Evolutionary conservation across 2,888 invertebrate genomes (phyloP).

Genomic region (Gortyna flavago): DNA sequence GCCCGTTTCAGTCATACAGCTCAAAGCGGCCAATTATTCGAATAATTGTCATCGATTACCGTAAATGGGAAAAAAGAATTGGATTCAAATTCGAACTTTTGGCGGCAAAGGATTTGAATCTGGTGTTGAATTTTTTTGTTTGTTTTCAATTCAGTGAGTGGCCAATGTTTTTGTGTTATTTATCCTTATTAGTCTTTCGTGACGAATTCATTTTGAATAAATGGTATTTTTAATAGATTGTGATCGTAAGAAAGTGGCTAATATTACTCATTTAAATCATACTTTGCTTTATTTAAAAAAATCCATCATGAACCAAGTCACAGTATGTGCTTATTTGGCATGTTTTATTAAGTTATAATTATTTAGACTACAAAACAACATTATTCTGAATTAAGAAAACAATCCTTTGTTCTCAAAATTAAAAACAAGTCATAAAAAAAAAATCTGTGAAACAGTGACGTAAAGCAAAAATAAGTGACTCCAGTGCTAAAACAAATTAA

Average conservation of each 20-base stretch:
- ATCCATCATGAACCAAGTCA: fast-evolving
- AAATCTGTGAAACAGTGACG: neutral
- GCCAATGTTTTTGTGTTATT: neutral
- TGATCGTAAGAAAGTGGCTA: neutral
- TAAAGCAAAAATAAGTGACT: neutral
- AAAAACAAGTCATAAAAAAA: neutral
- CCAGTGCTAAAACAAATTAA: neutral
- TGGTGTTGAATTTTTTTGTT: neutral
- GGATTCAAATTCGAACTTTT: conserved; percentile 22
- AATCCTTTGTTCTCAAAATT: neutral
- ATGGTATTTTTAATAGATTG: neutral
- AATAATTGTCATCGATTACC: conserved; percentile 69
- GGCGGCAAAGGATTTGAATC: conserved; percentile 19
- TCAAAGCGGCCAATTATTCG: conserved; percentile 75
- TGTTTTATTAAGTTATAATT: too few species aligned
- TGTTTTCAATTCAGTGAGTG: neutral
- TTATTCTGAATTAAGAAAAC: neutral
- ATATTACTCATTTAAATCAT: neutral
- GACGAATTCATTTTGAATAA: neutral
- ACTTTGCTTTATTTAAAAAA: neutral
- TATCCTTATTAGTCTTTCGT: neutral
- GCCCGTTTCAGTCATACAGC: conserved; percentile 79
- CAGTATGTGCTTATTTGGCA: neutral
- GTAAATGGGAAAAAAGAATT: conserved; percentile 44
- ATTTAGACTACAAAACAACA: neutral